phyloP scores from a whole-genome alignment of 23 tunicate genomes.

The Trididemnum nubilum region DNA sequence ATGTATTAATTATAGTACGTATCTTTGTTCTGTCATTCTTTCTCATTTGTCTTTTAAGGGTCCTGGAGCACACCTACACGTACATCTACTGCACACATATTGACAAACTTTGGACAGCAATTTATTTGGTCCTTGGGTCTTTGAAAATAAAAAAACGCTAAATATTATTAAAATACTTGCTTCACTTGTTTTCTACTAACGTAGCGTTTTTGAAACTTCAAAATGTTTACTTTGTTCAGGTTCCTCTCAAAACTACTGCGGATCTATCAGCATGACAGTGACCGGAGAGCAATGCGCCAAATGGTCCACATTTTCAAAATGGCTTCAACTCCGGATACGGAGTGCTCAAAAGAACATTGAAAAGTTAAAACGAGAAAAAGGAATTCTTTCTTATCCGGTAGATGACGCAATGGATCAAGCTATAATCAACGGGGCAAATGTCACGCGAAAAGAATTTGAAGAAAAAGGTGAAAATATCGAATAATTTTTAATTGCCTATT shows the following conservation, averaged over 20 bases:
- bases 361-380: background rate
- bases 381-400: background rate
- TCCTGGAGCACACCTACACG: no score
- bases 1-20: no score
- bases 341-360: background rate
- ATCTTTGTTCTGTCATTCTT: no score
- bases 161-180: background rate
- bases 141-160: no score
- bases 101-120: no score
- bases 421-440: background rate
- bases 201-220: background rate
- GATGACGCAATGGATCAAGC: background rate
- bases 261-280: constrained; percentile 8
- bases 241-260: constrained; percentile 8
- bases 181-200: background rate
- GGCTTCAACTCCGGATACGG: background rate
- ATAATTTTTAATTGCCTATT: no score
- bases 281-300: constrained; percentile 27
- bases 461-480: constrained; percentile 25
- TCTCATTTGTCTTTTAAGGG: no score
- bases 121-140: no score
- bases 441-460: constrained; percentile 1
- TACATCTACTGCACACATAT: no score
- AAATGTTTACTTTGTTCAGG: background rate
- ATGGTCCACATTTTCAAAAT: constrained; percentile 25